These are phyloP conservation scores for Crotalus tigris DNA, from an alignment of 2,113 vertebrate genomes.

Conservation along the genomic window DNA sequence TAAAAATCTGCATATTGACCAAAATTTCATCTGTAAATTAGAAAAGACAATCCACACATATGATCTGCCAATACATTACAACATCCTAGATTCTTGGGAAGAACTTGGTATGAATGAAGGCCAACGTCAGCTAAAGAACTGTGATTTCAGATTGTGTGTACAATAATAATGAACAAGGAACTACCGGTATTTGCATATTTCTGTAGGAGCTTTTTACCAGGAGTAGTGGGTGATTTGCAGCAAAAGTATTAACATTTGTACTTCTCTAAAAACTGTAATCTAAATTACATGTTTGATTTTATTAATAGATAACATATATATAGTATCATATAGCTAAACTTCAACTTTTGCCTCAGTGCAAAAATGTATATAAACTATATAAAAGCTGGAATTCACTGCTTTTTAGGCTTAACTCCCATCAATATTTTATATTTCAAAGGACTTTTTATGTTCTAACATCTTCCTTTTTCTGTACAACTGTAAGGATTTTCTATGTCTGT, in stretches of 20 bases:
- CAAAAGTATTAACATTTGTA: background rate
- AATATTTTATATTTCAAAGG: background rate
- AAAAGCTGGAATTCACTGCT: background rate
- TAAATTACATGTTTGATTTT: conserved; percentile 26
- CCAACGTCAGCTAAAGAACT: background rate
- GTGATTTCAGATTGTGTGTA: background rate
- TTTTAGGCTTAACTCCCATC: background rate
- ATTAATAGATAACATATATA: conserved; percentile 32
- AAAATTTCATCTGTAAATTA: background rate
- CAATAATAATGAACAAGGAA: background rate
- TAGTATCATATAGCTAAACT: background rate
- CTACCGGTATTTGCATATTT: background rate
- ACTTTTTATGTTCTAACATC: background rate
- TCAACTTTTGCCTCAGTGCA: background rate
- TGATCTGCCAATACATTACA: background rate
- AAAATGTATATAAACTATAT: background rate
- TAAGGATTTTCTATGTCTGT: background rate
- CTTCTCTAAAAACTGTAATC: background rate
- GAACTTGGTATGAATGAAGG: background rate
- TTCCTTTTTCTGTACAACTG: background rate
- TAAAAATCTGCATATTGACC: background rate
- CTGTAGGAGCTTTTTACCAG: background rate
- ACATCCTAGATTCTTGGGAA: background rate
- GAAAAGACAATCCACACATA: background rate
- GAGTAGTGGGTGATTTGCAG: background rate